phyloP scores from a whole-genome alignment of 2,113 vertebrate species.

The Prochilodus magdalenae region DNA sequence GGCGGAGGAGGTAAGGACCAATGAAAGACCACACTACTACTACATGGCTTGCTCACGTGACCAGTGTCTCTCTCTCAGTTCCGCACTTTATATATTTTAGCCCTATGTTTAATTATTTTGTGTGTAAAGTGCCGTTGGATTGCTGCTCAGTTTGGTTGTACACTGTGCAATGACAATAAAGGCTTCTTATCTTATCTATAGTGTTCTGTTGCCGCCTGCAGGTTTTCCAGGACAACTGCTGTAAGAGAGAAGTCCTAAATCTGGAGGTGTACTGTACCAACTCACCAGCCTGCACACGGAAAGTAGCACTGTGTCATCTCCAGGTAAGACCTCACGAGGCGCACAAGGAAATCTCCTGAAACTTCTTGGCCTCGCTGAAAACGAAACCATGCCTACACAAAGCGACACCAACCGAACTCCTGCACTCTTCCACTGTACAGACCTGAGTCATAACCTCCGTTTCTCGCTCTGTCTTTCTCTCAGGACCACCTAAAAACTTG shows the following conservation, averaged over 20 bases:
- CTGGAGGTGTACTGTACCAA: slow-evolving; percentile 86
- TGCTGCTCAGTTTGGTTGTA: no score
- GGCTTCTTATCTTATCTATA: no score
- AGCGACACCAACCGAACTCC: background rate
- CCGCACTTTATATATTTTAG: no score
- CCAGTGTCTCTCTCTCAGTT: no score
- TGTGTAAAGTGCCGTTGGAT: no score
- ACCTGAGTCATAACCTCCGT: background rate
- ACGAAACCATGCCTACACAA: background rate
- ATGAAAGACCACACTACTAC: background rate
- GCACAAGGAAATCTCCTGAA: no score
- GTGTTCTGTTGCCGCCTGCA: slow-evolving; percentile 65
- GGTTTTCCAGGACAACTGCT: slow-evolving; percentile 90
- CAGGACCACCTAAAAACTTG: slow-evolving; percentile 86
- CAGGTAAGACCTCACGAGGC: slow-evolving; percentile 71
- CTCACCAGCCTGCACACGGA: slow-evolving; percentile 78
- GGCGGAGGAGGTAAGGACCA: slow-evolving; percentile 81
- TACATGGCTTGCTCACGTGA: background rate
- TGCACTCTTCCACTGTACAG: background rate
- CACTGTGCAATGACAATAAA: no score
- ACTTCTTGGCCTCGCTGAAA: background rate
- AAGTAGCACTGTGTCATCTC: slow-evolving; percentile 78
- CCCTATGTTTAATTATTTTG: no score
- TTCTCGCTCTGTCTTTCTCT: background rate
- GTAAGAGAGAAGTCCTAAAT: slow-evolving; percentile 87